Evolutionary conservation across 1,140 invertebrate genomes (phyloP).

Genomic region (Polypedilum pembai): DNA sequence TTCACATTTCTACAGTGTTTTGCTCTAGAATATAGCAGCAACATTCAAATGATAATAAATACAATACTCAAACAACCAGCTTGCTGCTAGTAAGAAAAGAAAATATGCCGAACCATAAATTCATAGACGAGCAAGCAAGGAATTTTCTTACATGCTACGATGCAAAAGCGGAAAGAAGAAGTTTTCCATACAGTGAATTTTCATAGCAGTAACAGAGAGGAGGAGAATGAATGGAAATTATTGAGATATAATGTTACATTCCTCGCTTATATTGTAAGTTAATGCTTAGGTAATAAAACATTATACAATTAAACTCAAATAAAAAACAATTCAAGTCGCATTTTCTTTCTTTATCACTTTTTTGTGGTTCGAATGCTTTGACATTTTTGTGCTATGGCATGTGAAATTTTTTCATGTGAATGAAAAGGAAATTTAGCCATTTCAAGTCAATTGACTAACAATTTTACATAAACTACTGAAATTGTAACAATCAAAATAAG

Average conservation of each 20-base stretch:
- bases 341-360: too few species aligned
- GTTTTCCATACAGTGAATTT: not conserved
- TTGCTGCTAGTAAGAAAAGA: not conserved
- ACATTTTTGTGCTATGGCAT: too few species aligned
- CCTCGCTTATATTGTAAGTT: not conserved
- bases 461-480: too few species aligned
- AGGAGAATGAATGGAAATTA: too few species aligned
- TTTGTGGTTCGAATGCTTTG: too few species aligned
- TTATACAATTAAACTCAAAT: conserved; percentile 14
- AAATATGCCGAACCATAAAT: conserved; percentile 3
- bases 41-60: conserved; percentile 14
- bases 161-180: not conserved
- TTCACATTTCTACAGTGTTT: too few species aligned
- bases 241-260: not conserved
- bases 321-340: not conserved
- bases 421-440: too few species aligned
- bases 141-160: too few species aligned
- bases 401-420: too few species aligned
- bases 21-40: not conserved
- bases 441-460: too few species aligned
- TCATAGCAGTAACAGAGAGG: not conserved
- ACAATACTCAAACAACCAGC: conserved; percentile 1
- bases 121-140: not conserved
- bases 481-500: too few species aligned
- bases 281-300: conserved; percentile 19